Conservation (phyloP, 1,140 invertebrate species). For the Arion vulgaris region DNA sequence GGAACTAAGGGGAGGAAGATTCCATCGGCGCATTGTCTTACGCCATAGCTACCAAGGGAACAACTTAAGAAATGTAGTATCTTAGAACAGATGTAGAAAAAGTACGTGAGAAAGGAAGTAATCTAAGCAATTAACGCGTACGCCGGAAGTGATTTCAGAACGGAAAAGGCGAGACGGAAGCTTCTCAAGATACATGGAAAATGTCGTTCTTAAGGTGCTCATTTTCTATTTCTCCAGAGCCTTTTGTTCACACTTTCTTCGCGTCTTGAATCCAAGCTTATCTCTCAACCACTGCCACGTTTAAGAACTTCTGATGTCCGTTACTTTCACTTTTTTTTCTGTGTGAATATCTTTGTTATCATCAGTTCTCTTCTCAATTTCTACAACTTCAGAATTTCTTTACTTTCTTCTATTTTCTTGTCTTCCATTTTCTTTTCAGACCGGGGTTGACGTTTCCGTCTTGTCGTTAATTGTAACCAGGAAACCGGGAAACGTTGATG, state of each 20-base stretch:
- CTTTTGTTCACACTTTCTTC: background rate
- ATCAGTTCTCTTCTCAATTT: background rate
- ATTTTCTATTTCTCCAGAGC: background rate
- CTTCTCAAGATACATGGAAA: slow-evolving; percentile 1
- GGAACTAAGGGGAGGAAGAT: too few species aligned
- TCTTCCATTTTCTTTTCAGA: background rate
- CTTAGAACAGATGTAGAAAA: too few species aligned
- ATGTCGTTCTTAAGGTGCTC: background rate
- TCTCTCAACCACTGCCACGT: background rate
- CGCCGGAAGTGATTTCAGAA: slow-evolving; percentile 17
- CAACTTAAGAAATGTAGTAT: too few species aligned
- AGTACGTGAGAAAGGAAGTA: slow-evolving; percentile 4
- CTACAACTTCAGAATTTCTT: background rate
- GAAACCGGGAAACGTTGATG: background rate
- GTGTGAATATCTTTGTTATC: background rate
- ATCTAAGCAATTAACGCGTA: slow-evolving; percentile 6
- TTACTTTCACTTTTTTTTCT: background rate
- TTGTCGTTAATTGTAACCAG: background rate
- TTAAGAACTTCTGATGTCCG: background rate
- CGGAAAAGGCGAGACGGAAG: slow-evolving; percentile 10
- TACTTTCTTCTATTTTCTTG: too few species aligned
- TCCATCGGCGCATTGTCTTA: too few species aligned
- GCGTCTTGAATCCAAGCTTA: background rate
- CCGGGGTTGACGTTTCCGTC: background rate
- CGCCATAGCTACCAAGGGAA: too few species aligned